A percentile compares a stretch with the other conserved stretches of the same genome.
phyloP scores from a whole-genome alignment of 2,888 invertebrate species.

The Poecilus cupreus region DNA sequence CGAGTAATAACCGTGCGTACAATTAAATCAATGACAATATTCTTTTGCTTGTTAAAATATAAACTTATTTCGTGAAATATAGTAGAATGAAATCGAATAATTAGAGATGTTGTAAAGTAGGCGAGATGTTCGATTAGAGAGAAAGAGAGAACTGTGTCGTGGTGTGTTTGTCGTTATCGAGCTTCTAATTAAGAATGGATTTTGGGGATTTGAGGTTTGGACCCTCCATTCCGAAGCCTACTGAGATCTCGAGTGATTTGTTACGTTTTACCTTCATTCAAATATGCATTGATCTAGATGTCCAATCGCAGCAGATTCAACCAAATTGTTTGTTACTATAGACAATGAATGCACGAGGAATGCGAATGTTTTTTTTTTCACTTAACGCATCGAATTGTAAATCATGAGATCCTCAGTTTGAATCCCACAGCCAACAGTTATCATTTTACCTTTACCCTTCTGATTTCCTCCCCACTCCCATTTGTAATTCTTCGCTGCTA shows the following conservation, averaged over 20 bases:
- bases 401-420: too few relatives aligned
- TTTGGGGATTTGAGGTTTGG: slow-evolving; percentile 50
- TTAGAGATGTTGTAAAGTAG: not conserved
- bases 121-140: not conserved
- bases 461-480: too few relatives aligned
- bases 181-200: slow-evolving; percentile 49
- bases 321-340: not conserved
- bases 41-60: not conserved
- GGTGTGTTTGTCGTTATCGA: slow-evolving; percentile 47
- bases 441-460: too few relatives aligned
- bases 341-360: too few relatives aligned
- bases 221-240: not conserved
- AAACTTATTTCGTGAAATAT: not conserved
- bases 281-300: not conserved
- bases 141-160: not conserved
- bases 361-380: too few relatives aligned
- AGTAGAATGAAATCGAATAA: slow-evolving; percentile 1
- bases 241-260: slow-evolving; percentile 41
- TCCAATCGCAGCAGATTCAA: not conserved
- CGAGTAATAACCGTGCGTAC: too few relatives aligned
- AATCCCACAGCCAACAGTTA: too few relatives aligned
- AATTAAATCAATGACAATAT: too few relatives aligned
- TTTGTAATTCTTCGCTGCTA: too few relatives aligned
- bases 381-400: too few relatives aligned
- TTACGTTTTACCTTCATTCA: not conserved